A percentile compares a stretch with the other conserved stretches of the same genome.
These are phyloP conservation scores for Teleogryllus oceanicus DNA, from an alignment of 2,888 invertebrate genomes.

Conservation along the genomic window DNA sequence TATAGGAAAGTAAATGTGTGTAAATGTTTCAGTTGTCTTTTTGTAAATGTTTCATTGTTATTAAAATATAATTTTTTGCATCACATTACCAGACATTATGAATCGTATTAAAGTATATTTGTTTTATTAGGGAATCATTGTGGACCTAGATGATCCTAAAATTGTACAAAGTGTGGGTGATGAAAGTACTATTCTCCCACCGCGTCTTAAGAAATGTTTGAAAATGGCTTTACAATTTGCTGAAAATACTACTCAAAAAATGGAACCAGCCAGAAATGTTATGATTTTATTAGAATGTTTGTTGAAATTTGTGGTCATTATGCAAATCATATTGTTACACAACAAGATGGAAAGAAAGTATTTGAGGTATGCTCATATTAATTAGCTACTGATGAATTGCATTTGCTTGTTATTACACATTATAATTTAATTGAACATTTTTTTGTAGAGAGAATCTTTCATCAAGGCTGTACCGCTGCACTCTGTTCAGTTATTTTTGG, in stretches of 20 bases:
- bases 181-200: conserved; percentile 71
- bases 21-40: no score
- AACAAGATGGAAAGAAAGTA: conserved; percentile 47
- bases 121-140: conserved; percentile 62
- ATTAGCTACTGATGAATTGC: no score
- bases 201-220: conserved; percentile 64
- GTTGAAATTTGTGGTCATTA: conserved; percentile 73
- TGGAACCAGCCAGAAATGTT: conserved; percentile 61
- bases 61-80: not conserved
- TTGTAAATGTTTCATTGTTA: no score
- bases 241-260: conserved; percentile 48
- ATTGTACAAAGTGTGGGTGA: conserved; percentile 69
- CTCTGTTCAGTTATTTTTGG: conserved; percentile 68
- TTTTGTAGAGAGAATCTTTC: conserved; percentile 68
- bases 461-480: conserved; percentile 61
- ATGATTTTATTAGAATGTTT: conserved; percentile 75
- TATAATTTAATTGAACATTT: conserved; percentile 35
- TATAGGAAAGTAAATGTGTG: no score
- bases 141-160: conserved; percentile 65
- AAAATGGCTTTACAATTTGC: conserved; percentile 55
- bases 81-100: not conserved
- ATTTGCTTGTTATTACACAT: not conserved
- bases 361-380: conserved; percentile 46
- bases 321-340: conserved; percentile 54
- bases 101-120: conserved; percentile 28